Evolutionary conservation across 2,797 vertebrate species (phyloP).

Genomic region (Gymnothorax reevesii): DNA sequence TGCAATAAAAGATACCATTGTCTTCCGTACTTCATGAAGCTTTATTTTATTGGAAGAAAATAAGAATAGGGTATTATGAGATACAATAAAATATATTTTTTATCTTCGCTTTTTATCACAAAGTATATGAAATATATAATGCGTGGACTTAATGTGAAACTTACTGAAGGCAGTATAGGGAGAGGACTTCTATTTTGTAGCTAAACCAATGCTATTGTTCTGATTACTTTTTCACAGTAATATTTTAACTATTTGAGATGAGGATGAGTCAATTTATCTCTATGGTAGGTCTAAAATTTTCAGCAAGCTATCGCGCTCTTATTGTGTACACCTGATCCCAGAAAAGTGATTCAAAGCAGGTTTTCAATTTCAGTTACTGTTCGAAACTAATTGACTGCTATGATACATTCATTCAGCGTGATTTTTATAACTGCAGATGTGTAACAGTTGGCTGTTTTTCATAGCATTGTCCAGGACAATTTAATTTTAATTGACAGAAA

Average conservation of each 20-base stretch:
- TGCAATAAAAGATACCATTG: conserved; percentile 22
- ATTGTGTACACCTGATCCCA: not conserved
- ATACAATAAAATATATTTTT: conserved; percentile 32
- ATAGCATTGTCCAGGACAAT: not conserved
- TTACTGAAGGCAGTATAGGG: not conserved
- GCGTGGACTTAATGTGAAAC: not conserved
- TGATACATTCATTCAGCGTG: not conserved
- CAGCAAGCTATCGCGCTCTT: not conserved
- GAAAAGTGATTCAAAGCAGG: not conserved
- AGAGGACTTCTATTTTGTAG: not conserved
- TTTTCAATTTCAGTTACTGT: not conserved
- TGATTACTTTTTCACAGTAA: not conserved
- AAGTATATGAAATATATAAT: conserved; percentile 3
- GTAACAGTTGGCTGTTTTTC: not conserved
- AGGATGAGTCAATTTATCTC: not conserved
- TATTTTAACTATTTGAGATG: not conserved
- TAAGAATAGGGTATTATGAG: not conserved
- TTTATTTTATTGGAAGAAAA: conserved; percentile 30
- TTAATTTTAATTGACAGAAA: not conserved
- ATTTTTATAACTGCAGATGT: not conserved
- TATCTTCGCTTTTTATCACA: conserved; percentile 18
- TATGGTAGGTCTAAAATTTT: not conserved
- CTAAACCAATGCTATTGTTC: not conserved
- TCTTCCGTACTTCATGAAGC: conserved; percentile 18
- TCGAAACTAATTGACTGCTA: not conserved